Percentiles rank a stretch among this genome's conserved stretches.
phyloP scores from a whole-genome alignment of 1,140 invertebrate genomes.

The Augochlora pura region DNA sequence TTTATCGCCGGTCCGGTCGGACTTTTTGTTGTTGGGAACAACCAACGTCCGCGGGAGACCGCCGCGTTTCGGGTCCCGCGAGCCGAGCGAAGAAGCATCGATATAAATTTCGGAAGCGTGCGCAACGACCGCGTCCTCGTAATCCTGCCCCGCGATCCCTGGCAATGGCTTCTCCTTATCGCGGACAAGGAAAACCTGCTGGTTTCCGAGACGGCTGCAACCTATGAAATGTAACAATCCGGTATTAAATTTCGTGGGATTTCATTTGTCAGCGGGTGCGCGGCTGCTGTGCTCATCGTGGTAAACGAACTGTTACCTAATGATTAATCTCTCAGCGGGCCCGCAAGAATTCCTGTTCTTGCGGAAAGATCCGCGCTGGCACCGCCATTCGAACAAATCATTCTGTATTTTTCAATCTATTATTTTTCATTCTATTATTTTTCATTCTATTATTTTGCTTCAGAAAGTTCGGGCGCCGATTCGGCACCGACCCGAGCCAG shows the following conservation, averaged over 20 bases:
- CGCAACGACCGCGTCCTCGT: slow-evolving; percentile 63
- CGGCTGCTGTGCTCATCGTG: slow-evolving; percentile 9
- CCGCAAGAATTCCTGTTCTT: no score
- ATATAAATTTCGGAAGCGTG: slow-evolving; percentile 63
- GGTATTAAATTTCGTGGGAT: slow-evolving; percentile 70
- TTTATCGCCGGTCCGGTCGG: slow-evolving; percentile 30
- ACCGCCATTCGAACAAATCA: no score
- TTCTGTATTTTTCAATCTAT: no score
- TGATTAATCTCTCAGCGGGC: slow-evolving; percentile 7
- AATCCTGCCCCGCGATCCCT: slow-evolving; percentile 70
- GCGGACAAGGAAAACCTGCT: slow-evolving; percentile 60
- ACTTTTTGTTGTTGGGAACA: slow-evolving; percentile 53
- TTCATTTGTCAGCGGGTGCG: slow-evolving; percentile 64
- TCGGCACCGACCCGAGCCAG: no score
- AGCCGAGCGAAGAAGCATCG: slow-evolving; percentile 46
- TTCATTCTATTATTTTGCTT: no score
- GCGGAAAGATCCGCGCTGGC: no score
- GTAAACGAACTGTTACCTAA: slow-evolving; percentile 21
- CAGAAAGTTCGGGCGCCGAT: no score
- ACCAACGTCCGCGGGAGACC: slow-evolving; percentile 14
- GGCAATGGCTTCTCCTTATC: slow-evolving; percentile 71
- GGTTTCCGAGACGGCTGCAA: slow-evolving; percentile 44
- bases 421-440: no score
- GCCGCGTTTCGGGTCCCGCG: neutral
- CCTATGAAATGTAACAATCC: slow-evolving; percentile 65